These are phyloP conservation scores for Bubo bubo DNA, from an alignment of 2,113 vertebrate genomes.

Conservation along the genomic window DNA sequence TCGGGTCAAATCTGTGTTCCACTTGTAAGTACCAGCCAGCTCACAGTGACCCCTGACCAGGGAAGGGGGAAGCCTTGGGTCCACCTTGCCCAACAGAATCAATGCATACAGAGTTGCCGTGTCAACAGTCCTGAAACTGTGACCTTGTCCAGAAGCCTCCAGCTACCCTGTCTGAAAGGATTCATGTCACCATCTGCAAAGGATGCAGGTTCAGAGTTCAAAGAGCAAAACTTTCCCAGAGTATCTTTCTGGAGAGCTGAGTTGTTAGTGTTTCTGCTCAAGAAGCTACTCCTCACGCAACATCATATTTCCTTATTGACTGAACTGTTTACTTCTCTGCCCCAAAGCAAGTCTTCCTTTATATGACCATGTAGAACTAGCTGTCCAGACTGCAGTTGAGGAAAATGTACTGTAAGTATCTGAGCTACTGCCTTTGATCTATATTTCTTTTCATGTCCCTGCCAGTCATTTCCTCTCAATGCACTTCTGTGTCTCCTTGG, in stretches of 20 bases:
- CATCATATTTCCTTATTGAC: not conserved
- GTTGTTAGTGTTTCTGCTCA: not conserved
- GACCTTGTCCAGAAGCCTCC: not conserved
- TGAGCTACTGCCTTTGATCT: not conserved
- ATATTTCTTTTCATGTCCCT: not conserved
- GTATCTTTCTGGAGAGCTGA: not conserved
- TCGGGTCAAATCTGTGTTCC: not conserved
- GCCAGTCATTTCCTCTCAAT: not conserved
- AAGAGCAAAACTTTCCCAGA: not conserved
- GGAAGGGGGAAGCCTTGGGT: not conserved
- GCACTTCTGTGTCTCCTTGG: not conserved
- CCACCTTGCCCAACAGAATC: rapidly evolving
- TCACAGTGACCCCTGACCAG: not conserved
- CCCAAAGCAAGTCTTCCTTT: not conserved
- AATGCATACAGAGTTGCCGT: rapidly evolving
- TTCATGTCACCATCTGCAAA: not conserved
- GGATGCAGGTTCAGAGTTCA: not conserved
- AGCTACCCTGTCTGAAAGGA: not conserved
- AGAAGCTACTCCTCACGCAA: not conserved
- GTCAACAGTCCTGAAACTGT: not conserved
- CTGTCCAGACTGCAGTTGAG: not conserved
- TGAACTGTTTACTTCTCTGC: not conserved
- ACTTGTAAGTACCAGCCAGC: not conserved
- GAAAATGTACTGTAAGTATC: not conserved
- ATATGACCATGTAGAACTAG: not conserved